These are phyloP conservation scores for Catharus ustulatus DNA, from an alignment of 2,797 vertebrate species.

Conservation along the genomic window DNA sequence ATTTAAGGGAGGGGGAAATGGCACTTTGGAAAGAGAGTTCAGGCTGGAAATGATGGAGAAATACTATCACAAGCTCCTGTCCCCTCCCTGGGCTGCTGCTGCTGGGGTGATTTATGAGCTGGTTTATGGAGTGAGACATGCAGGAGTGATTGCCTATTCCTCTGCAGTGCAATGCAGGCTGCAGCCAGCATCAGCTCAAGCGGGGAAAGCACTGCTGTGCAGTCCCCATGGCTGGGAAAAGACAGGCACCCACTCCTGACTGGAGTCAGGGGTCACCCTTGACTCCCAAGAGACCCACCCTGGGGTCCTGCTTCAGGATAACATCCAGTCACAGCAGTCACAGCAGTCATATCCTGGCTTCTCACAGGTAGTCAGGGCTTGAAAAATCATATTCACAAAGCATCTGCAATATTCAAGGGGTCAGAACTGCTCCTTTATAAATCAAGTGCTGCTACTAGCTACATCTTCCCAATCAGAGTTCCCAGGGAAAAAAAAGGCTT, in stretches of 20 bases:
- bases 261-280: not conserved
- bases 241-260: not conserved
- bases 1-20: not conserved
- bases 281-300: not conserved
- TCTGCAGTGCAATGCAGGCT: not conserved
- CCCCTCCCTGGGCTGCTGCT: not conserved
- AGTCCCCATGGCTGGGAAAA: accelerated
- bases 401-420: not conserved
- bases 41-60: constrained; percentile 8
- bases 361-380: not conserved
- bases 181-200: not conserved
- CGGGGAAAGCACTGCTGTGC: not conserved
- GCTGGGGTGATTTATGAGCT: constrained; percentile 8
- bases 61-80: not conserved
- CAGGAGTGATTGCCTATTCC: not conserved
- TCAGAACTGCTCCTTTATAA: constrained; percentile 13
- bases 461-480: not conserved
- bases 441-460: not conserved
- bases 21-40: not conserved
- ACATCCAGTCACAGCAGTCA: not conserved
- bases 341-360: not conserved
- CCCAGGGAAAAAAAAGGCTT: not conserved
- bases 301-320: not conserved
- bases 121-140: not conserved
- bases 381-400: not conserved